phyloP scores from a whole-genome alignment of 2,113 vertebrate genomes.

The Laticauda colubrina region DNA sequence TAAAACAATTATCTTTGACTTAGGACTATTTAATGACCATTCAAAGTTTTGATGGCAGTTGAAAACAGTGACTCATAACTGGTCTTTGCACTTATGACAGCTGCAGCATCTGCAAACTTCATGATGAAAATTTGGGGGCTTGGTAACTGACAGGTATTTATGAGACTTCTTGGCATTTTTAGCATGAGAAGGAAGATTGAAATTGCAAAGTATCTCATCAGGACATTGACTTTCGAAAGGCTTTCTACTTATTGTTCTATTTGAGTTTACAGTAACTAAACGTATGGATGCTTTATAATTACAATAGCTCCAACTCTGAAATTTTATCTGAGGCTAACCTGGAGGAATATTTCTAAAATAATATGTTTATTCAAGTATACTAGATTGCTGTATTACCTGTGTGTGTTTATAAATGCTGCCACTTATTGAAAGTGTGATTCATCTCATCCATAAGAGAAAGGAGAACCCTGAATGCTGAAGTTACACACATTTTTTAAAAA shows the following conservation, averaged over 20 bases:
- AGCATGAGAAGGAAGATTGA: neutral
- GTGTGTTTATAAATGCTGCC: neutral
- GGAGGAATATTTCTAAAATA: neutral
- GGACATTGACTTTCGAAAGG: neutral
- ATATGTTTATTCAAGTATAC: neutral
- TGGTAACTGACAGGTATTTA: neutral
- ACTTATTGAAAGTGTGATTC: neutral
- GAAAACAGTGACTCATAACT: neutral
- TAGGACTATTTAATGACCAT: neutral
- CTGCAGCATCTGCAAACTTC: neutral
- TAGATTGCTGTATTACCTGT: neutral
- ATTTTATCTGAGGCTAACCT: neutral
- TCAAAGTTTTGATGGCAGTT: neutral
- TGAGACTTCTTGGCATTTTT: neutral
- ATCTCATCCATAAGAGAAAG: neutral
- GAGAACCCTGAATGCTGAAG: neutral
- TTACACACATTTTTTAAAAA: neutral
- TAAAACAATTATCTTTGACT: neutral
- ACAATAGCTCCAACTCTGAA: neutral
- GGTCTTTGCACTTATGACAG: neutral
- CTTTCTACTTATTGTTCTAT: neutral
- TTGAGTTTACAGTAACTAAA: neutral
- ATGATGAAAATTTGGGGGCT: neutral
- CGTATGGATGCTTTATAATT: neutral
- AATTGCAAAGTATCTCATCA: neutral